Evolutionary conservation across 2,113 vertebrate species (phyloP).

Genomic region (Riparia riparia): DNA sequence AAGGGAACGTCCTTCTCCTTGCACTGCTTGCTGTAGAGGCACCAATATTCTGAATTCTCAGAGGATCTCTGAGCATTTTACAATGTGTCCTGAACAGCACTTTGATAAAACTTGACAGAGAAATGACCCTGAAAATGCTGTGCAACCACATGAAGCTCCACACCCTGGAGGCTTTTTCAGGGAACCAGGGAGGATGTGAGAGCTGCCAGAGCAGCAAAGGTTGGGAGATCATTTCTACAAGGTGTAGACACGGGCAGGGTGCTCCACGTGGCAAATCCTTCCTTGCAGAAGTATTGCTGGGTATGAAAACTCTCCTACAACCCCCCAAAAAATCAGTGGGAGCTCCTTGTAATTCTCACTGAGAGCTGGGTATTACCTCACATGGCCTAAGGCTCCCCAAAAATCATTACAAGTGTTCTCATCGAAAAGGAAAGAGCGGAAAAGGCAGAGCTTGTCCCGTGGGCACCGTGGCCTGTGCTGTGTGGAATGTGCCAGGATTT

Average conservation of each 20-base stretch:
- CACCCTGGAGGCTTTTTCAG: background rate
- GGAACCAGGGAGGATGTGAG: background rate
- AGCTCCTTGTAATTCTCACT: background rate
- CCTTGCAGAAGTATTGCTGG: background rate
- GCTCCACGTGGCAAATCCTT: background rate
- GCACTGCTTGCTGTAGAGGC: background rate
- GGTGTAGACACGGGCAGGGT: accelerated
- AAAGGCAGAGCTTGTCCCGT: background rate
- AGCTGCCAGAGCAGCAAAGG: background rate
- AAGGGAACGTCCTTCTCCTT: background rate
- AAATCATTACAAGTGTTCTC: background rate
- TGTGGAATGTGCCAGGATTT: background rate
- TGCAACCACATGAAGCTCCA: background rate
- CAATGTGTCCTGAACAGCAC: background rate
- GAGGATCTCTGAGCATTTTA: background rate
- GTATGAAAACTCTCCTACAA: accelerated
- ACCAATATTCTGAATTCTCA: background rate
- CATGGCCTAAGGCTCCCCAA: background rate
- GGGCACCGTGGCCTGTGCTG: background rate
- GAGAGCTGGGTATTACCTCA: background rate
- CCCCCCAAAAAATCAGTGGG: background rate
- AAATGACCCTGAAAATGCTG: background rate
- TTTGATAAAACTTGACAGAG: background rate
- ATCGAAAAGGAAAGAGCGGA: background rate
- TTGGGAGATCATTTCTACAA: background rate